Evolutionary conservation across 2,797 vertebrate species (phyloP), one percentile per base, ranked within the genome.

Genomic region (Falco naumanni): DNA sequence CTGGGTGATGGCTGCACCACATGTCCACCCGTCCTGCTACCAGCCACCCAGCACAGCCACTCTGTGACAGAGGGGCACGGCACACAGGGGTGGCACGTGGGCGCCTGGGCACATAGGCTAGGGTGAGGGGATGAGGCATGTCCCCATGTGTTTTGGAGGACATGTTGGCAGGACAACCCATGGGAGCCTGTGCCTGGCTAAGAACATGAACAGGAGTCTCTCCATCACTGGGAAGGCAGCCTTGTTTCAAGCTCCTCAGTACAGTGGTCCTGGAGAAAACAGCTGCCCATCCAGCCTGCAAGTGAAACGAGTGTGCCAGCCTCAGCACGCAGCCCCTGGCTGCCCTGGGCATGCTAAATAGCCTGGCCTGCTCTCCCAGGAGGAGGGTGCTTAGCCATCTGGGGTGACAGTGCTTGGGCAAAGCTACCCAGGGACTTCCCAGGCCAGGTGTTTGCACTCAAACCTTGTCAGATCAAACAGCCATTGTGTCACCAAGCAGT

Each of bases 401-500:
- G 1, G 18, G n/a, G 28, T 56, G 56, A 41, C 25, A 47, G n/a
- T 5, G 5, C 69, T 37, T 53, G 20, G 25, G 13, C 45, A 70
- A 22, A 87, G 25, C 28, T 2, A 0, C 9, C 3, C 4, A 0
- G 29, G 26, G 43, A 69, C 75, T 70, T 69, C 45, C n/a, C n/a
- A 15, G 18, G 20, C 7, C 2, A 1, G 31, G 12, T 3, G 2
- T 64, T 70, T 57, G 64, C 20, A 86, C 34, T 13, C 0, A 0
- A 91, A 11, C 51, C 41, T 33, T 41, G 71, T 60, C 16, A 34
- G 41, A 63, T 29, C 28, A 17, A 34, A 28, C 3, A 65, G 54
- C 31, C 34, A 15, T 6, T 33, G 31, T 20, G 50, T 20, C 50
- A 65, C 33, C 34, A n/a, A 86, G 29, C n/a, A 63, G 43, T 47